Evolutionary conservation across 1,140 invertebrate species (phyloP).

Genomic region (Stratiolaelaps scimitus): DNA sequence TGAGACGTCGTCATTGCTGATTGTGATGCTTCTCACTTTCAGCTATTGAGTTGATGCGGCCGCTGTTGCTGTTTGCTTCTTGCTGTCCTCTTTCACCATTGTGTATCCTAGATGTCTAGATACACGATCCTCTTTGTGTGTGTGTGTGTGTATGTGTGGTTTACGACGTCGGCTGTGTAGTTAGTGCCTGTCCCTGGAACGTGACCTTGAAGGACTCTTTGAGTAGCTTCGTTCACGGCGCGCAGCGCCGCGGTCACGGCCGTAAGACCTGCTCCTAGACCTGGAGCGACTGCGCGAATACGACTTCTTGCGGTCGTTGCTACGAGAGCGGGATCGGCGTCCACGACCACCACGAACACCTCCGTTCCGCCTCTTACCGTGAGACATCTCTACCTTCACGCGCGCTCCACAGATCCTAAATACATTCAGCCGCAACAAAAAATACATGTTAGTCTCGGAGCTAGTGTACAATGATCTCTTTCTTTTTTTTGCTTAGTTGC

Average conservation of each 20-base stretch:
- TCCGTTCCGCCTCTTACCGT: conserved; percentile 60
- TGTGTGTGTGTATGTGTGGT: too few relatives aligned
- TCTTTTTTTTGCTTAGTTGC: too few relatives aligned
- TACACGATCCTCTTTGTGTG: too few relatives aligned
- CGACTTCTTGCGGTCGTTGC: conserved; percentile 7
- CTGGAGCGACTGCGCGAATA: conserved; percentile 21
- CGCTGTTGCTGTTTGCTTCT: too few relatives aligned
- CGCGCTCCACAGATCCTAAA: conserved; percentile 60
- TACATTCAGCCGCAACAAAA: not conserved
- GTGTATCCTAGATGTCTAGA: too few relatives aligned
- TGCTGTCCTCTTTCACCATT: too few relatives aligned
- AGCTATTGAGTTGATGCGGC: too few relatives aligned
- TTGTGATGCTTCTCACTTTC: too few relatives aligned
- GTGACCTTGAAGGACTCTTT: conserved; percentile 5
- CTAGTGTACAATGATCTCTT: not conserved
- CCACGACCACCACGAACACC: conserved; percentile 45
- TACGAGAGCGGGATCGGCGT: conserved; percentile 6
- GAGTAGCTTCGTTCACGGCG: conserved; percentile 22
- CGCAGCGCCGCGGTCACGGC: not conserved
- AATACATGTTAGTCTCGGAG: not conserved
- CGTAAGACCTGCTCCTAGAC: conserved; percentile 24
- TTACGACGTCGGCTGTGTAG: not conserved
- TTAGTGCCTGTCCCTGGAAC: conserved; percentile 21
- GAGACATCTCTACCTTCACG: conserved; percentile 74
- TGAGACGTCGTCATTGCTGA: too few relatives aligned